Percentiles rank a stretch among this genome's conserved stretches.
phyloP scores from a whole-genome alignment of 2,113 vertebrate genomes.

The Zootoca vivipara region DNA sequence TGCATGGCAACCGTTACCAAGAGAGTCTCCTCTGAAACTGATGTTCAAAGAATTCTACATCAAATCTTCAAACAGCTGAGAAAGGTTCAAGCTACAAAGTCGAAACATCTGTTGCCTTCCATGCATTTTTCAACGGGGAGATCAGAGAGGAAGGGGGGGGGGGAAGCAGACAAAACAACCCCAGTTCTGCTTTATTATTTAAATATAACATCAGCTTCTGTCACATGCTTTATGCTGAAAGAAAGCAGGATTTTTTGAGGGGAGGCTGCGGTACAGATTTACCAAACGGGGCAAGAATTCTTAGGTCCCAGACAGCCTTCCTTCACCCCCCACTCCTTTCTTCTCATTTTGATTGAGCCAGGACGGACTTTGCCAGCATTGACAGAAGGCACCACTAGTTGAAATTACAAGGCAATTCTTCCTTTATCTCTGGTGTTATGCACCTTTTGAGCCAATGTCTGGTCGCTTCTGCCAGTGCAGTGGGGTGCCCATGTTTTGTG shows the following conservation, averaged over 20 bases:
- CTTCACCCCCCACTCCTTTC: background rate
- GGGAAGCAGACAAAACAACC: constrained; percentile 70
- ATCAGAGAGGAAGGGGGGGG: constrained; percentile 60
- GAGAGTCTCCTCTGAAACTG: constrained; percentile 74
- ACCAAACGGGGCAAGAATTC: constrained; percentile 58
- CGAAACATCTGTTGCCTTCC: constrained; percentile 75
- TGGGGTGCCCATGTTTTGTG: background rate
- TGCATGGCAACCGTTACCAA: constrained; percentile 79
- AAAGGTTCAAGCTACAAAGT: constrained; percentile 74
- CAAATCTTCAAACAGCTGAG: constrained; percentile 68
- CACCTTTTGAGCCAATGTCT: background rate
- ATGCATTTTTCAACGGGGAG: constrained; percentile 73
- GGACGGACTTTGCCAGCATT: too few relatives aligned
- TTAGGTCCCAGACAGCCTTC: background rate
- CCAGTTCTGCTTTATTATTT: constrained; percentile 71
- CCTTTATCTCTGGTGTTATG: background rate
- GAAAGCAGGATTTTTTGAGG: constrained; percentile 42
- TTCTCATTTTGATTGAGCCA: background rate
- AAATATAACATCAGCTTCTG: constrained; percentile 66
- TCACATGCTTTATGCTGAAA: constrained; percentile 44
- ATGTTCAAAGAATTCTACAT: constrained; percentile 67
- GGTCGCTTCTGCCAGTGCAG: background rate
- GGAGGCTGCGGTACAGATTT: constrained; percentile 40
- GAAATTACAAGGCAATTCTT: constrained; percentile 32
- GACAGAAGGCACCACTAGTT: background rate